Base-by-base conservation (phyloP, 2,888 invertebrate genomes). In the Pristionchus arcanus region DNA sequence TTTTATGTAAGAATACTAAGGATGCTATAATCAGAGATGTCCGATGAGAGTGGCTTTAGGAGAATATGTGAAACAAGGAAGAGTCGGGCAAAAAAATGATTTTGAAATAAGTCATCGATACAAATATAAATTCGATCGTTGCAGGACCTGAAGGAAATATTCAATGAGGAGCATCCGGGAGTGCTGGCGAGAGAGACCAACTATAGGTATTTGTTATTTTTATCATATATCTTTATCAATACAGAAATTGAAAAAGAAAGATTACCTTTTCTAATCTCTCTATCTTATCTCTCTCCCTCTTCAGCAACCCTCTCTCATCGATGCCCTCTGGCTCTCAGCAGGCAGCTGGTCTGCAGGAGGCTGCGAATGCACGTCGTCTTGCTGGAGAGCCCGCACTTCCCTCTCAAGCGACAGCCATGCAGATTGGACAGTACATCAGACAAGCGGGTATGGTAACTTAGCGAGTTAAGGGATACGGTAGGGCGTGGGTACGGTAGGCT, bases 381-480 rank as follows among this genome's bases (percentile, higher is more conserved):
- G 84, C 84, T 2, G 84, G 84, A 7, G 84, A 85, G 28, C 84
- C 84, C 4, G 84, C 84, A 4, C 84, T 85, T 13, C 84, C 84
- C 84, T 55, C 31, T 9, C 84, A 85, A 34, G 55, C 84, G 84
- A 85, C 84, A 16, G 84, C 84, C 55, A 28, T 85, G 31, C 84
- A 85, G 84, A 85, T 85, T 34, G 84, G 84, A 85, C 84, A 85
- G 84, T 85, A 85, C 59, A 25, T 85, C 55, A n/a, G 84, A 85
- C 84, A 85, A 34, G 7, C 84, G 31, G 84, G 84, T 85, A 85
- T 37, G 84, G 84, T 85, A 11, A 59, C 0, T 49, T 4, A 9
- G 42, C 3, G 9, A 5, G 42, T 3, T 3, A 9, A 42, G 42
- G 42, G 42, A 42, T 42, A 55, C 55, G 28, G n/a, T 53, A 28